These are phyloP conservation scores for Mormyrus lacerda DNA, from an alignment of 2,113 vertebrate genomes.

Conservation along the genomic window DNA sequence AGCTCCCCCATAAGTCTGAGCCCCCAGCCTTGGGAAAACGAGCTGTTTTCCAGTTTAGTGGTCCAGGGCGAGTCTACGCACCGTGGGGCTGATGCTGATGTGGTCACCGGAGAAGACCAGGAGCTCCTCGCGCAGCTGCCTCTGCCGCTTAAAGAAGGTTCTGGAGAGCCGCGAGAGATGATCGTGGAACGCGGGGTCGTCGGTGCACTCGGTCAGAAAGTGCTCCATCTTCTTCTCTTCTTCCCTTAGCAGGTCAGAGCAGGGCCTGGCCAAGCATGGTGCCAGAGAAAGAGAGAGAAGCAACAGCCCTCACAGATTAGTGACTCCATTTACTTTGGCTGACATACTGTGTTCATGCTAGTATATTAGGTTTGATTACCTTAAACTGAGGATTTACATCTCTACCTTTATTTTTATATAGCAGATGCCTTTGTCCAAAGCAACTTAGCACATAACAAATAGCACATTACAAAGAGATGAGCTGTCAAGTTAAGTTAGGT, in stretches of 20 bases:
- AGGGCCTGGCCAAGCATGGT: constrained; percentile 45
- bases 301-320: neutral
- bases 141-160: constrained; percentile 51
- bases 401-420: neutral
- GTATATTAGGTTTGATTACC: neutral
- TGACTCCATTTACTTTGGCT: neutral
- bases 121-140: constrained; percentile 39
- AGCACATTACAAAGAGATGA: neutral
- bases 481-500: too few species aligned
- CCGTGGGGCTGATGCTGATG: constrained; percentile 65
- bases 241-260: constrained; percentile 40
- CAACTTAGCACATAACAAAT: neutral
- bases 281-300: neutral
- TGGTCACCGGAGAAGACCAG: constrained; percentile 49
- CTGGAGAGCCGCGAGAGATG: constrained; percentile 47
- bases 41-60: neutral
- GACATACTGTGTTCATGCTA: neutral
- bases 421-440: neutral
- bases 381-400: neutral
- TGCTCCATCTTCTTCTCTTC: constrained; percentile 39
- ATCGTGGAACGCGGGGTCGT: constrained; percentile 49
- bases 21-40: neutral
- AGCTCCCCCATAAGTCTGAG: neutral
- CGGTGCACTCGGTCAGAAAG: constrained; percentile 51
- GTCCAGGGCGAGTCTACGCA: constrained; percentile 37